Conservation (phyloP, 2,797 vertebrate species). For the Catostomus latipinnis region DNA sequence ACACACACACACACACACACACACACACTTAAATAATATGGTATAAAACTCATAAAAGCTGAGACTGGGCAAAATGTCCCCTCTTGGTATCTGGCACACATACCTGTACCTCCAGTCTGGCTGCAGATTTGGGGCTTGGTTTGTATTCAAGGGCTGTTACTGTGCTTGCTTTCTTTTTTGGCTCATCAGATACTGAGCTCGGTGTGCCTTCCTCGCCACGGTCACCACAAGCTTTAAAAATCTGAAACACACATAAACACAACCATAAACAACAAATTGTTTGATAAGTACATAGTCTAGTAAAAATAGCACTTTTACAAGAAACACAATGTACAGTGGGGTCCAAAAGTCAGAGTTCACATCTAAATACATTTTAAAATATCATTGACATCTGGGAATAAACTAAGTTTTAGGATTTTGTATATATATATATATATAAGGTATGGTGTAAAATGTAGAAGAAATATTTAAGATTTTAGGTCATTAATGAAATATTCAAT, state of each 20-base stretch:
- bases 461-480: too few relatives aligned
- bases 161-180: slow-evolving; percentile 72
- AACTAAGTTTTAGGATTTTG: too few relatives aligned
- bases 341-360: too few relatives aligned
- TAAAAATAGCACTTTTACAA: too few relatives aligned
- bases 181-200: slow-evolving; percentile 77
- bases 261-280: slow-evolving; percentile 15
- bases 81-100: slow-evolving; percentile 59
- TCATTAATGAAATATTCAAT: too few relatives aligned
- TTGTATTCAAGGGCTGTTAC: slow-evolving; percentile 72
- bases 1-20: slow-evolving; percentile 7
- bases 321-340: too few relatives aligned
- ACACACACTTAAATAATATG: background rate
- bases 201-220: slow-evolving; percentile 71
- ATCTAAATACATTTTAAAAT: too few relatives aligned
- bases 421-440: too few relatives aligned
- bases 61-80: background rate
- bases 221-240: slow-evolving; percentile 89
- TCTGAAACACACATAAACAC: slow-evolving; percentile 69
- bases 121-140: slow-evolving; percentile 63
- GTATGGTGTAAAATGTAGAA: too few relatives aligned
- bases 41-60: slow-evolving; percentile 26
- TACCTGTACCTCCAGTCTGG: slow-evolving; percentile 83
- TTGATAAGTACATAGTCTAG: background rate
- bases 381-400: too few relatives aligned